Base-by-base conservation (phyloP, 2,888 invertebrate species). In the Conops quadrifasciatus region DNA sequence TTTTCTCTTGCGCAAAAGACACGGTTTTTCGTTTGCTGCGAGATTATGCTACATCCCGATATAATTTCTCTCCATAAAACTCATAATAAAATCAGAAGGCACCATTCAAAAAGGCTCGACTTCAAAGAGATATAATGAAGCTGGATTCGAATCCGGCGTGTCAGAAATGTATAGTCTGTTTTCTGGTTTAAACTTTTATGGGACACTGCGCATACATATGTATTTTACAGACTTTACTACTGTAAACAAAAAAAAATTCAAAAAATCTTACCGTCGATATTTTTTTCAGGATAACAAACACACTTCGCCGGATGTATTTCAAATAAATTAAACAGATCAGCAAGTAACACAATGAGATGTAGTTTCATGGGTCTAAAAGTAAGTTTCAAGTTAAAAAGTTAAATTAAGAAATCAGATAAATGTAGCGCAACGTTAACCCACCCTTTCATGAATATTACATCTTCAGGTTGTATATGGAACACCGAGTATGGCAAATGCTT, bases 381-480 rank as follows among this genome's bases (percentile, higher is more conserved):
- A 7, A 36, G 36, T 36, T 7, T 36, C 36, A 7, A 4, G 9
- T 26, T 26, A 60, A 45, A 51, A 59, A 59, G 21, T 62, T 64
- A 43, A 70, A 53, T 56, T 51, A 43, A 30, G 71, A 43, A 28
- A 71, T 36, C 58, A 62, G 59, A 66, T 2, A 30, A 43, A n/a
- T 19, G 1, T 1, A 53, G n/a, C n/a, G n/a, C n/a, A 16, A 0
- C 1, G 13, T 72, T 11, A 67, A 59, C 87, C 86, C 83, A 94
- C 93, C 95, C 94, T 85, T 95, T 90, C 91, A 96, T 93, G 83
- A 96, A 97, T 51, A 96, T 93, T 77, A 97, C 92, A 86, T 98
- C 97, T 86, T 97, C 97, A n/a, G 95, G 94, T 87, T 93, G 91
- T 90, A 97, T 93, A 86, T 96, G 96, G 88, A 96, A 96, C 84